Conservation (phyloP, 2,888 invertebrate species). For the Odontocerum albicorne region DNA sequence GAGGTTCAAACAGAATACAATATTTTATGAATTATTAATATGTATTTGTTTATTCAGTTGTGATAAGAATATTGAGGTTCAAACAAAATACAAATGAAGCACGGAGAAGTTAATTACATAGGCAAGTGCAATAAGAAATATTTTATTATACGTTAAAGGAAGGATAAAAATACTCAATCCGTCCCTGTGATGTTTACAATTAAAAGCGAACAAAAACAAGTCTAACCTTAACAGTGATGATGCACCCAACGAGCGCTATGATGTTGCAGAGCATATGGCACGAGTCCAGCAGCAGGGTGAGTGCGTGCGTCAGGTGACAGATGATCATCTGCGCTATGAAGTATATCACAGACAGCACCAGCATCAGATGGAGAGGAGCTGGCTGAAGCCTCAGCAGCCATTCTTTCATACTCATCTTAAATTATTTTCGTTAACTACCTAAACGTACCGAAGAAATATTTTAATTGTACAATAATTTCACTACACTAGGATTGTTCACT, state of each 20-base stretch:
- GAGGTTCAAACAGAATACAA: too few species aligned
- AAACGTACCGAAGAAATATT: too few species aligned
- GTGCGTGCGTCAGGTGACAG: slow-evolving; percentile 87
- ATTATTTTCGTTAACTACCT: neutral
- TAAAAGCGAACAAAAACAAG: slow-evolving; percentile 4
- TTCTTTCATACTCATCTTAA: slow-evolving; percentile 74
- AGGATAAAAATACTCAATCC: too few species aligned
- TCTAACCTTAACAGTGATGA: slow-evolving; percentile 77
- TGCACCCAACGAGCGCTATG: slow-evolving; percentile 79
- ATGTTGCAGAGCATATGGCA: slow-evolving; percentile 95
- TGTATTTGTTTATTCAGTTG: too few species aligned
- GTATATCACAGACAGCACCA: slow-evolving; percentile 71
- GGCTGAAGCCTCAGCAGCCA: slow-evolving; percentile 75
- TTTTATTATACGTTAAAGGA: too few species aligned
- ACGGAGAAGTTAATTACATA: too few species aligned
- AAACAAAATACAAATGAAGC: too few species aligned
- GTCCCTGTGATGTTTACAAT: neutral
- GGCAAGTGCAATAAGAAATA: too few species aligned
- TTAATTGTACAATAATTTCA: too few species aligned
- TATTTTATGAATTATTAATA: too few species aligned
- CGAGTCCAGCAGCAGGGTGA: slow-evolving; percentile 88
- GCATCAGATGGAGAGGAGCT: slow-evolving; percentile 70
- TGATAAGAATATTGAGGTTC: too few species aligned
- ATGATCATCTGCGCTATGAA: slow-evolving; percentile 83
- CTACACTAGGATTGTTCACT: too few species aligned